These are phyloP conservation scores for Drosophila neutralis DNA, from an alignment of 2,888 invertebrate species.

Conservation along the genomic window DNA sequence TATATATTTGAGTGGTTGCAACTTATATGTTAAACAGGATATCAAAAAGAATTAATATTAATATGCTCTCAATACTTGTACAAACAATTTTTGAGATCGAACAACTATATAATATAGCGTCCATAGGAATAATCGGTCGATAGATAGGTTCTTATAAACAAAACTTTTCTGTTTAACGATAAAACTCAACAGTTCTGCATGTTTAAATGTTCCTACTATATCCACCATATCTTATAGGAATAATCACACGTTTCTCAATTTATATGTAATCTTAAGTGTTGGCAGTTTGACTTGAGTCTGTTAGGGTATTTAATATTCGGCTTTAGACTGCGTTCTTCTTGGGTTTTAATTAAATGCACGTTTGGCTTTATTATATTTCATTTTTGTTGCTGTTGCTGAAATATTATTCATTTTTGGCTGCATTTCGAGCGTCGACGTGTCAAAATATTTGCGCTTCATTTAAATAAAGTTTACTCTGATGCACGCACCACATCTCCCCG, in stretches of 20 bases:
- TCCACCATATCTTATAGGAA: not conserved
- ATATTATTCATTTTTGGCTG: conserved; percentile 35
- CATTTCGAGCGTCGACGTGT: conserved; percentile 52
- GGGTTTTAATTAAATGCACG: conserved; percentile 54
- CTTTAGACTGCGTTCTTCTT: no score
- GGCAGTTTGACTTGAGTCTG: not conserved
- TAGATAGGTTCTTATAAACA: fast-evolving
- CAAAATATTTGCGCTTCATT: conserved; percentile 79
- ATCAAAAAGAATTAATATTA: not conserved
- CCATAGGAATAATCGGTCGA: not conserved
- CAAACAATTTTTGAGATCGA: not conserved
- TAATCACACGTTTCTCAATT: not conserved
- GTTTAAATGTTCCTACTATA: not conserved
- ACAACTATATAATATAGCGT: fast-evolving
- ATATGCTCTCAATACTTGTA: not conserved
- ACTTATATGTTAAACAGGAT: not conserved
- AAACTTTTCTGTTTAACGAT: not conserved
- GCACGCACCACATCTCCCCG: conserved; percentile 4
- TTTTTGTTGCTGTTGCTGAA: not conserved
- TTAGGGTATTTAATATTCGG: conserved; percentile 29
- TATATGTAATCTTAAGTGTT: not conserved
- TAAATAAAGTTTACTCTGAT: conserved; percentile 78
- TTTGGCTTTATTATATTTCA: conserved; percentile 5
- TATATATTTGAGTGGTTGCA: not conserved
- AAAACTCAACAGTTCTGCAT: not conserved